Base-by-base conservation (phyloP, 2,888 invertebrate species). In the Camptogramma bilineatum region DNA sequence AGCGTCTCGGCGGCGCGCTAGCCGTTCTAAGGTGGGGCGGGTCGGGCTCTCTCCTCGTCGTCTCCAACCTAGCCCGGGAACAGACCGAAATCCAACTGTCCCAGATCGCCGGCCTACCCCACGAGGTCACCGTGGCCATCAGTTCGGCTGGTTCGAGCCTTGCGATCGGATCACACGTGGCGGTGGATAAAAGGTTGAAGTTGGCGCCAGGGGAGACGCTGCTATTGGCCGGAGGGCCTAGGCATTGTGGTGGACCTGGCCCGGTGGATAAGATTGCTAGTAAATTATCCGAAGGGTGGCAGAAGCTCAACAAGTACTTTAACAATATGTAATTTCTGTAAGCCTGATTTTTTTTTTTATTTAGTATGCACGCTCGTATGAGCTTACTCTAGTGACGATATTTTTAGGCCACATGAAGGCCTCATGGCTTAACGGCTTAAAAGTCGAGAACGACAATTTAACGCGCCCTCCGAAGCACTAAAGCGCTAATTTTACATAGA, bases 1-100 rank as follows among this genome's bases (percentile, higher is more conserved):
- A 94, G 61, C 94, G 95, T 59, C 90, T 95, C 48, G 94, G 94
- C 60, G 88, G 83, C 4, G 87, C 87, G 0, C 60, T 91, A 34
- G 82, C 84, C 2, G 72, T 92, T 0, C 72, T 92, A 4, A 77
- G 91, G 62, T 92, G 93, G 93, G 93, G 92, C 5, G 83, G 85
- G 0, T 60, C 76, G 0, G 91, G 91, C 1, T 87, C 89, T 4
- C 83, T 94, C 10, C 72, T 91, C 8, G 81, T 87, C 1, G 75
- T 89, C 7, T 68, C 84, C 9, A 96, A 96, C 78, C 80, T 95
- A 28, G 94, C 88, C 0, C 77, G 78, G 4, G 79, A 77, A 2
- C 78, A 77, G 16, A 82, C 89, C 21, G 91, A 94, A 73, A 83
- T 94, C 0, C 88, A 94, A 67, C 84, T 95, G 1, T 90, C 88